phyloP scores from a whole-genome alignment of 2,888 invertebrate species.

The Aporophyla nigra region DNA sequence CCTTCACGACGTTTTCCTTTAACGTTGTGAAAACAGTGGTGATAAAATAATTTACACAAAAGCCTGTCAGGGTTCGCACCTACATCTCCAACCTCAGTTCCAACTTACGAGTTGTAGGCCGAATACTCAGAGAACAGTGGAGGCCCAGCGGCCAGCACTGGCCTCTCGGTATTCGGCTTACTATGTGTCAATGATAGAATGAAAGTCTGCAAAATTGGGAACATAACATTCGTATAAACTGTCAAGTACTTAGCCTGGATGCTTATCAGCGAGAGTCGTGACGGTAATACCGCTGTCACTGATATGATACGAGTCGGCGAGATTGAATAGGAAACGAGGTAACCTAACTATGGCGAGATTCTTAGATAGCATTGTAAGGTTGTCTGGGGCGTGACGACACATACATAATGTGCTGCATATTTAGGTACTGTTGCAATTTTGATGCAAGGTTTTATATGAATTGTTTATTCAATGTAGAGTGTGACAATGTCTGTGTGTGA shows the following conservation, averaged over 20 bases:
- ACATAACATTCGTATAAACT: slow-evolving; percentile 15
- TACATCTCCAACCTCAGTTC: no score
- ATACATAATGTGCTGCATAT: slow-evolving; percentile 49
- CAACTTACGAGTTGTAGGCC: no score
- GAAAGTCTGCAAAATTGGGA: not conserved
- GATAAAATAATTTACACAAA: no score
- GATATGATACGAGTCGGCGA: slow-evolving; percentile 51
- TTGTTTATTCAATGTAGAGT: not conserved
- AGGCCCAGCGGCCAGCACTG: no score
- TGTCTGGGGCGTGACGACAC: slow-evolving; percentile 55
- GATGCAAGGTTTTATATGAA: slow-evolving; percentile 41
- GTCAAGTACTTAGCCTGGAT: slow-evolving; percentile 34
- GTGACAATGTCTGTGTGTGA: not conserved
- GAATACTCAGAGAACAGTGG: no score
- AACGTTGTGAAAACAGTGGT: no score
- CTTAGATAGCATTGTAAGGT: slow-evolving; percentile 60
- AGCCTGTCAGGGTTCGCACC: no score
- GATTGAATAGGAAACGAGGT: slow-evolving; percentile 58
- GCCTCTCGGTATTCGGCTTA: no score
- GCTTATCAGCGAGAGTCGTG: slow-evolving; percentile 57
- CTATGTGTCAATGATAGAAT: not conserved
- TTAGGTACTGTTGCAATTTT: slow-evolving; percentile 35
- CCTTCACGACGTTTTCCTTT: no score
- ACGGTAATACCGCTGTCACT: slow-evolving; percentile 57
- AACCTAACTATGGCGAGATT: slow-evolving; percentile 55